Evolutionary conservation across 2,113 vertebrate species (phyloP).

Genomic region (Prinia subflava): DNA sequence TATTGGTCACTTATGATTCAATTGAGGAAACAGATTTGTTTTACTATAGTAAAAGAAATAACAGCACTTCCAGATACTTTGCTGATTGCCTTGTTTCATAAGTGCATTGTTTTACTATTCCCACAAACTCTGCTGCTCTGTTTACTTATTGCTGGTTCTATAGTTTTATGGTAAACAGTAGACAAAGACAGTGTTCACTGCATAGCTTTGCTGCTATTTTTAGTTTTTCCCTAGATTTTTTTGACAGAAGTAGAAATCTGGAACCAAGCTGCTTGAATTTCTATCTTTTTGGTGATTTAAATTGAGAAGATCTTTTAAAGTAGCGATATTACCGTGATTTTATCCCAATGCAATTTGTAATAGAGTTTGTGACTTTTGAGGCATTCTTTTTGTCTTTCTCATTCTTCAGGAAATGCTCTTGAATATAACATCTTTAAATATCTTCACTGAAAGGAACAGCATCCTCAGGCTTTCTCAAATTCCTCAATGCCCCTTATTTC

Average conservation of each 20-base stretch:
- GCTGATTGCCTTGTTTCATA: background rate
- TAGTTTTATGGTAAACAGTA: background rate
- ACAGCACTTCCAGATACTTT: background rate
- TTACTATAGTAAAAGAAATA: background rate
- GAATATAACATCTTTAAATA: background rate
- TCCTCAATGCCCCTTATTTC: background rate
- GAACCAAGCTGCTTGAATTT: background rate
- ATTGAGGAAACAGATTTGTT: background rate
- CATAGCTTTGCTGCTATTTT: background rate
- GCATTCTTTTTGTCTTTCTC: background rate
- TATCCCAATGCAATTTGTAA: background rate
- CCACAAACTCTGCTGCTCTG: background rate
- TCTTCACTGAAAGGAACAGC: background rate
- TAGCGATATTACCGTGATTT: background rate
- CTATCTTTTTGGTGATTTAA: background rate
- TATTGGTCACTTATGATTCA: background rate
- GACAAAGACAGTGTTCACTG: slow-evolving; percentile 36
- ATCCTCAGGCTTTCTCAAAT: background rate
- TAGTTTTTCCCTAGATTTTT: background rate
- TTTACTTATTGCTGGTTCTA: background rate
- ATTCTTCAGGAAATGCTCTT: background rate
- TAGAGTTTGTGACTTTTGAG: background rate
- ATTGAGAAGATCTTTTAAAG: background rate
- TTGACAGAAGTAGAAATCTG: background rate
- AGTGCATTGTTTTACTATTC: background rate